Base-by-base conservation (phyloP, 30 jellyfish, hydroid and myxozoan genomes). In the Aurelia aurita region DNA sequence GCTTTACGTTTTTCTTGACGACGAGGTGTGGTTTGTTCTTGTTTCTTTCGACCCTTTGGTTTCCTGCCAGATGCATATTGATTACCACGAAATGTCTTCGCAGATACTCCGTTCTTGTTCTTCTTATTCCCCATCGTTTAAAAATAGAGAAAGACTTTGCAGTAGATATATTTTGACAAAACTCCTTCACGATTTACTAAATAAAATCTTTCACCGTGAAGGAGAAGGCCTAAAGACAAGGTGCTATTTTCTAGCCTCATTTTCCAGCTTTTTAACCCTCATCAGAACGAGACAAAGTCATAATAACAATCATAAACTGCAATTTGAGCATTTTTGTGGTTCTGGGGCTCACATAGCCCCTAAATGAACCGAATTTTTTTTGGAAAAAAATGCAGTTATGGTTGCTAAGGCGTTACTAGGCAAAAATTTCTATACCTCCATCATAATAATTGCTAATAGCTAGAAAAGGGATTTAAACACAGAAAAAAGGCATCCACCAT, bases 151-250 rank as follows among this genome's bases (percentile, higher is more conserved):
- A 55, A 44, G 29, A 28, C 11, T 68, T 29, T 32, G 25, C 25
- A 3, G 28, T 26, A 2, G 21, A 43, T 34, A 3, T 29, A 43
- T 12, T 29, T 12, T 34, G 5, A 27, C 27, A 35, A 29, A 22
- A n/a, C 79, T 67, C 3, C 79, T 25, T 1, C 28, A 1, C 47
- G 80, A 13, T 31, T 32, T 16, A 9, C 43, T 31, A 32, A 19
- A 21, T 32, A 31, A 21, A 68, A 64, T 28, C 14, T 44, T 68
- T 23, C 47, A 32, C 43, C 64, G 47, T 5, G 11, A 44, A 68
- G 47, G 80, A 68, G 80, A 29, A 0, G 80, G 80, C 80, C 80
- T 68, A 68, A 68, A 15, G 80, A 68, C 80, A 68, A 65, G 20
- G 31, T 23, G 47, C 58, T 8, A 23, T 1, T 31, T 6, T 21